phyloP scores from a whole-genome alignment of 2,888 invertebrate genomes.

The Microplitis deprimator region DNA sequence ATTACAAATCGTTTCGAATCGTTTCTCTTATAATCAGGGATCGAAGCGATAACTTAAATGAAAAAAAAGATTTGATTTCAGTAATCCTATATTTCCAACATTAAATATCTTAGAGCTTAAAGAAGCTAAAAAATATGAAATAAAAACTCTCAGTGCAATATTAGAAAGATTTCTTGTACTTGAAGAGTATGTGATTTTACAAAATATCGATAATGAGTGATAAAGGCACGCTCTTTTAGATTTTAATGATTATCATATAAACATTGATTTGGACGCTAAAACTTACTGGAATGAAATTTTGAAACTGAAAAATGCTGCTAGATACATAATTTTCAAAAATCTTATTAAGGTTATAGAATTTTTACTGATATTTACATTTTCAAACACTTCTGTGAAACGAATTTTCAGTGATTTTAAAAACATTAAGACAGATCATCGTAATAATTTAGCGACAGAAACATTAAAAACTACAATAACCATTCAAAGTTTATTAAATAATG shows the following conservation, averaged over 20 bases:
- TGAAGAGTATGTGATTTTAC: slow-evolving; percentile 38
- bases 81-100: slow-evolving; percentile 47
- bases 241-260: not conserved
- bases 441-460: not conserved
- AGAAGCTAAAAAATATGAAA: slow-evolving; percentile 44
- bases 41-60: slow-evolving; percentile 36
- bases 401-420: not conserved
- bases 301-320: not conserved
- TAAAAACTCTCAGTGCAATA: slow-evolving; percentile 42
- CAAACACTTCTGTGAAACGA: not conserved
- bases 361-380: not conserved
- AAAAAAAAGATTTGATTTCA: slow-evolving; percentile 43
- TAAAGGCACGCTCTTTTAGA: slow-evolving; percentile 45
- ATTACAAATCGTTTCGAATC: too few relatives aligned
- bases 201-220: slow-evolving; percentile 49
- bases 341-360: not conserved
- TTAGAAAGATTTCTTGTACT: slow-evolving; percentile 47
- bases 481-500: too few relatives aligned
- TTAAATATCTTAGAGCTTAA: slow-evolving; percentile 45
- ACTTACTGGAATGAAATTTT: not conserved
- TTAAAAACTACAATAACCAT: not conserved
- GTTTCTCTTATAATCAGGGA: too few relatives aligned
- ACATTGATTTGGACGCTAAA: not conserved
- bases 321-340: not conserved
- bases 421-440: not conserved